phyloP scores from a whole-genome alignment of 2,113 vertebrate genomes.

The Phoenicopterus ruber region DNA sequence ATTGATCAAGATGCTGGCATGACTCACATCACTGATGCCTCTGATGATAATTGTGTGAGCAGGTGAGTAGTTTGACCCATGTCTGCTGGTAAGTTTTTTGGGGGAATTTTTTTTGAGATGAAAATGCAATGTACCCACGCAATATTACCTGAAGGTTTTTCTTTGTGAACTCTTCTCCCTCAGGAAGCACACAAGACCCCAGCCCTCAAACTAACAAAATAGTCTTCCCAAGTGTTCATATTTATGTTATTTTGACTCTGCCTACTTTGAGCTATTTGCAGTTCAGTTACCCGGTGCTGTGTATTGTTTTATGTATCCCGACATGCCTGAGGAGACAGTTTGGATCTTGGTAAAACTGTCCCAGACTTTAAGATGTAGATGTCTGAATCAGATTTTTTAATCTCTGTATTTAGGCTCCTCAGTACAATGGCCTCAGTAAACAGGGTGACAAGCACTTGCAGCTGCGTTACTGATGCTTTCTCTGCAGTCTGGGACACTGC shows the following conservation, averaged over 20 bases:
- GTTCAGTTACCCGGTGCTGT: background rate
- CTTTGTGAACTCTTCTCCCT: background rate
- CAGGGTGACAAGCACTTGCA: background rate
- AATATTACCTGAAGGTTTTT: background rate
- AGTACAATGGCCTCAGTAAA: background rate
- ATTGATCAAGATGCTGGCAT: background rate
- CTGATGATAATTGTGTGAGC: background rate
- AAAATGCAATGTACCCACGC: background rate
- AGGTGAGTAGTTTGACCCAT: background rate
- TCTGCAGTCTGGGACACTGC: background rate
- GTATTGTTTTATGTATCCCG: background rate
- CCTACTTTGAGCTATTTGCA: background rate
- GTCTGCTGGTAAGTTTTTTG: background rate
- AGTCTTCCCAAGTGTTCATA: background rate
- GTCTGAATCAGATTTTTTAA: background rate
- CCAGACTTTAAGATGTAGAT: background rate
- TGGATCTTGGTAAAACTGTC: background rate
- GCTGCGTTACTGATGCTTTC: background rate
- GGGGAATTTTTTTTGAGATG: background rate
- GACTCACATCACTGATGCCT: background rate
- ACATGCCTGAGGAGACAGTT: background rate
- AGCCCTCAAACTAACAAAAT: background rate
- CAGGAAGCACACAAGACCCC: background rate
- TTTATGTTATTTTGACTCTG: background rate
- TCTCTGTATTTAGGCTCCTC: background rate